These are phyloP conservation scores for Onychomys leucogaster DNA, from an alignment of 2,797 vertebrate genomes.

Conservation along the genomic window DNA sequence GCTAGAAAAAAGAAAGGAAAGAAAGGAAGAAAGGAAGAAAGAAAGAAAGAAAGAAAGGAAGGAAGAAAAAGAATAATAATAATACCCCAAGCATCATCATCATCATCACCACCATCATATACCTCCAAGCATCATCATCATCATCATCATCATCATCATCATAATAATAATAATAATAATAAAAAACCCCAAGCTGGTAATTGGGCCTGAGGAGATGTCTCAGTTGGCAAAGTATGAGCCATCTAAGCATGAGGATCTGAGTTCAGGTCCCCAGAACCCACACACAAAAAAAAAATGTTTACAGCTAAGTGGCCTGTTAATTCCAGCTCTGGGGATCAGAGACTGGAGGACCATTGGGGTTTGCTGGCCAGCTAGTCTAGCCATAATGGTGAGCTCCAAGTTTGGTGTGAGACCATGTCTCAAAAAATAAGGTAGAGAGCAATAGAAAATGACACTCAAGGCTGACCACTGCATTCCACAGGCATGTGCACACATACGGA, in stretches of 20 bases:
- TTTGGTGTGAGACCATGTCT: background rate
- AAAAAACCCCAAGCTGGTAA: background rate
- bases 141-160: too few relatives aligned
- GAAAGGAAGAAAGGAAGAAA: too few relatives aligned
- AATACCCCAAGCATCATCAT: too few relatives aligned
- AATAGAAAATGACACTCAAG: background rate
- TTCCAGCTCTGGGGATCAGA: background rate
- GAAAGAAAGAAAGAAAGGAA: too few relatives aligned
- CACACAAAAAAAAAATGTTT: background rate
- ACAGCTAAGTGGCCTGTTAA: background rate
- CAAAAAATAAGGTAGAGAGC: background rate
- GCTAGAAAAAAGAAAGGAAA: too few relatives aligned
- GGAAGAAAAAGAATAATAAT: too few relatives aligned
- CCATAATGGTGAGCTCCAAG: background rate
- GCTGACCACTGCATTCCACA: background rate
- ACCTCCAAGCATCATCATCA: too few relatives aligned
- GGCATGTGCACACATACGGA: background rate
- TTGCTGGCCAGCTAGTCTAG: background rate
- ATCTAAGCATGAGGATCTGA: background rate
- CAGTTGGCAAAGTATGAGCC: background rate
- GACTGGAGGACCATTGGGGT: background rate
- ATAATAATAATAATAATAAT: background rate
- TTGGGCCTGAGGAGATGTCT: background rate
- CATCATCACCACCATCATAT: too few relatives aligned
- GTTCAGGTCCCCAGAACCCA: background rate